Conservation (phyloP, 35 echinoderm and acorn worm genomes). For the Lytechinus variegatus region DNA sequence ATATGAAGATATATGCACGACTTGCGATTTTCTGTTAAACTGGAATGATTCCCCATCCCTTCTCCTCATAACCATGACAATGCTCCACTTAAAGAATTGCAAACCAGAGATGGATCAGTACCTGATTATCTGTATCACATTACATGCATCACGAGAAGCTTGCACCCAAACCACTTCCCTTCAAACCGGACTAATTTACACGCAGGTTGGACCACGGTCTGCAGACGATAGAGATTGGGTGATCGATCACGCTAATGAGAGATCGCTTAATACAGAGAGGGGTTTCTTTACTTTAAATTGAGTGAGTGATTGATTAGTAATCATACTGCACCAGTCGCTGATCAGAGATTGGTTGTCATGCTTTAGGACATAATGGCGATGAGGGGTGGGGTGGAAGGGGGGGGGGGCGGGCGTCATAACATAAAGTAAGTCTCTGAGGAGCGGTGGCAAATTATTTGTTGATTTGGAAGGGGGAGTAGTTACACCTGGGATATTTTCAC, state of each 20-base stretch:
- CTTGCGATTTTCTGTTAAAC: no score
- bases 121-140: neutral
- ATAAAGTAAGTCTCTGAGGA: no score
- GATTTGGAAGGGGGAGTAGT: no score
- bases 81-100: neutral
- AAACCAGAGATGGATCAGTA: neutral
- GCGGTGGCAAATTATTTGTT: no score
- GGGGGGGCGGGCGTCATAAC: no score
- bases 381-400: neutral
- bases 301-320: neutral
- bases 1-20: no score
- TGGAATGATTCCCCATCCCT: no score
- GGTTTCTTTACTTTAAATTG: neutral
- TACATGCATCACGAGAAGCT: neutral
- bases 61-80: no score
- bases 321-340: neutral
- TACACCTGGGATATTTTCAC: no score
- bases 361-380: neutral
- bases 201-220: neutral
- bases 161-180: neutral
- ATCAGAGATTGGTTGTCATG: neutral
- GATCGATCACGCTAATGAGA: neutral
- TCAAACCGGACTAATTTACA: neutral
- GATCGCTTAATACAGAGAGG: constrained; percentile 1
- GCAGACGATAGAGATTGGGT: neutral